A percentile compares a stretch with the other conserved stretches of the same genome.
Evolutionary conservation across 2,888 invertebrate species (phyloP).

Genomic region (Smittia aterrima): DNA sequence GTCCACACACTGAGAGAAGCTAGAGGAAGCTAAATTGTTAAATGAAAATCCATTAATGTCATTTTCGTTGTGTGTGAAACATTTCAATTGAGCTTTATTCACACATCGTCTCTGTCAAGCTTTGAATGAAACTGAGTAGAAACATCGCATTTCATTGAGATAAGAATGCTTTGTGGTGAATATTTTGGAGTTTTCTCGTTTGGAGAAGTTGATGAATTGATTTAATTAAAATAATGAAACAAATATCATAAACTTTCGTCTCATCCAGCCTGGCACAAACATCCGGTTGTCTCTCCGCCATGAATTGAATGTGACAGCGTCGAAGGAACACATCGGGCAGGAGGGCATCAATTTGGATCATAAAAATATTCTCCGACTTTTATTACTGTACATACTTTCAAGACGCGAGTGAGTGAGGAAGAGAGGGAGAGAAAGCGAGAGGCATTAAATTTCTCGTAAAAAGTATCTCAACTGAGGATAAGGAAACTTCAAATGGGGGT

Average conservation of each 20-base stretch:
- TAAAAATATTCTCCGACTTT: constrained; percentile 15
- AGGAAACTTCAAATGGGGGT: neutral
- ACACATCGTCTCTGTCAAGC: no score
- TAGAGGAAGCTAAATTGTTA: constrained; percentile 36
- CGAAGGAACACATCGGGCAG: neutral
- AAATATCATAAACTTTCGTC: constrained; percentile 17
- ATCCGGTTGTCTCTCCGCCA: neutral
- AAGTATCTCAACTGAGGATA: neutral
- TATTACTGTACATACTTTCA: constrained; percentile 16
- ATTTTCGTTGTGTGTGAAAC: constrained; percentile 16
- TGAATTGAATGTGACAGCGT: constrained; percentile 23
- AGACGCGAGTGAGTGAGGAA: no score
- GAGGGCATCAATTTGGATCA: constrained; percentile 1
- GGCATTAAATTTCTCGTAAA: constrained; percentile 37
- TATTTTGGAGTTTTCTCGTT: neutral
- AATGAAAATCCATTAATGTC: constrained; percentile 41
- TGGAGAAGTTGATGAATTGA: neutral
- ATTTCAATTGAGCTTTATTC: constrained; percentile 13
- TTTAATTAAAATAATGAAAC: constrained; percentile 23
- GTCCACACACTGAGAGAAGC: neutral
- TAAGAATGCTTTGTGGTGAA: neutral
- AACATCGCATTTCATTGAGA: no score
- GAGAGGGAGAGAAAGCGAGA: no score
- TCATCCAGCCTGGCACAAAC: no score
- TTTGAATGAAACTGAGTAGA: no score